Conservation (phyloP, 2,888 invertebrate genomes). For the Cacoxenus indagator region DNA sequence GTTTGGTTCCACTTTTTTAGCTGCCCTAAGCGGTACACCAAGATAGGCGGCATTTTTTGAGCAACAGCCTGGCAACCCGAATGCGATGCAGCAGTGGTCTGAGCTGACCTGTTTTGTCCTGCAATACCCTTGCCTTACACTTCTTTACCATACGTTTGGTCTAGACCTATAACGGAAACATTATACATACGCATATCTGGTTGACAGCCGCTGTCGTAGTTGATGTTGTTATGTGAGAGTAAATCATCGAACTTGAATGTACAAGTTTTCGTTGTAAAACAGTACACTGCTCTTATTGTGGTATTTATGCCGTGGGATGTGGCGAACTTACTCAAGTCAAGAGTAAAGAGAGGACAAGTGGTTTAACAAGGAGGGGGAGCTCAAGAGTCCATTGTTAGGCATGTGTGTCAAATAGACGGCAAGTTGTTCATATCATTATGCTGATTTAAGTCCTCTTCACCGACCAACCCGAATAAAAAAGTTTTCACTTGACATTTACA, state of each 20-base stretch:
- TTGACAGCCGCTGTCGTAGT: neutral
- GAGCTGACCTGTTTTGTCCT: neutral
- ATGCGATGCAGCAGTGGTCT: neutral
- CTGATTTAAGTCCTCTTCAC: too few species aligned
- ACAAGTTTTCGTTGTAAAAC: neutral
- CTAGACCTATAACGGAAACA: neutral
- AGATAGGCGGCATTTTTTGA: neutral
- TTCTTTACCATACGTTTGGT: neutral
- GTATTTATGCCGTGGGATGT: neutral
- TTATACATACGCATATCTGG: neutral
- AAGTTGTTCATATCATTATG: too few species aligned
- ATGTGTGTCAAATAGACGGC: too few species aligned
- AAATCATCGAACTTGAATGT: neutral
- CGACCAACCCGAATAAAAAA: too few species aligned
- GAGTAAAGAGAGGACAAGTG: neutral
- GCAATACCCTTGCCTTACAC: neutral
- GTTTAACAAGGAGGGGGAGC: too few species aligned
- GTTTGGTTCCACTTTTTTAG: neutral
- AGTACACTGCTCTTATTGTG: neutral
- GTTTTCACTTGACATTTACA: too few species aligned
- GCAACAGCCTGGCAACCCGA: neutral
- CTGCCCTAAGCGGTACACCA: neutral
- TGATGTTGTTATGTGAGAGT: neutral
- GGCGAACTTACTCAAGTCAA: neutral
- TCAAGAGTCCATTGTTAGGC: too few species aligned